Base-by-base conservation (phyloP, 1,140 invertebrate genomes). In the Papilio helenus region DNA sequence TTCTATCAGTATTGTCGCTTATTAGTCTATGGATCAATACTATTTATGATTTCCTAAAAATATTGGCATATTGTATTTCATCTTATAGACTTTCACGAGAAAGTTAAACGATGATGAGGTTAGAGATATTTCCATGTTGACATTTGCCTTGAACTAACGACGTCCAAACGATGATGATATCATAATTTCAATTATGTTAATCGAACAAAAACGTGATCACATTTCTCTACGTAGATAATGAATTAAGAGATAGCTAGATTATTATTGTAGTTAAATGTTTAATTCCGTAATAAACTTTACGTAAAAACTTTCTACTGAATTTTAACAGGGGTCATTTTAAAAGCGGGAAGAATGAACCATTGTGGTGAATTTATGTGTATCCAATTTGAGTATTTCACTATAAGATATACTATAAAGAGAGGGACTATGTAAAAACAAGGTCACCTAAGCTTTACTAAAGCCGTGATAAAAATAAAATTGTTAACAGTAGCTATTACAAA, bases 71-170 rank as follows among this genome's bases (percentile, higher is more conserved):
- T 61, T 61, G 29, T 18, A n/a, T 68, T 34, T 34, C 26, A 16
- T 68, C 26, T 68, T 68, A 14, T 68, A 14, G 12, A 68, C 61
- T 68, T 68, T 68, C 61, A 65, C 23, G 7, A 29, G 61, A 68
- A 68, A 68, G 61, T 29, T 29, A 68, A 34, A 29, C 26, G 61
- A 68, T 14, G 61, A 29, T 68, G 61, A 68, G 26, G 16, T 68
- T 68, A 68, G 26, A 68, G 61, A 68, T 29, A 61, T 23, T 58
- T 61, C 20, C 20, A 61, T 23, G 58, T 61, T 61, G 58, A 61
- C 20, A 68, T 68, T 68, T 29, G 26, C 61, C 61, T 68, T 68
- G 61, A 68, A 68, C 61, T 68, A 68, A 68, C 61, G 61, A 68
- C 61, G 26, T 16, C 16, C 14, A 68, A 68, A 68, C 26, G 61